Conservation (phyloP, 2,888 invertebrate genomes). For the Chrysodeixis includens region DNA sequence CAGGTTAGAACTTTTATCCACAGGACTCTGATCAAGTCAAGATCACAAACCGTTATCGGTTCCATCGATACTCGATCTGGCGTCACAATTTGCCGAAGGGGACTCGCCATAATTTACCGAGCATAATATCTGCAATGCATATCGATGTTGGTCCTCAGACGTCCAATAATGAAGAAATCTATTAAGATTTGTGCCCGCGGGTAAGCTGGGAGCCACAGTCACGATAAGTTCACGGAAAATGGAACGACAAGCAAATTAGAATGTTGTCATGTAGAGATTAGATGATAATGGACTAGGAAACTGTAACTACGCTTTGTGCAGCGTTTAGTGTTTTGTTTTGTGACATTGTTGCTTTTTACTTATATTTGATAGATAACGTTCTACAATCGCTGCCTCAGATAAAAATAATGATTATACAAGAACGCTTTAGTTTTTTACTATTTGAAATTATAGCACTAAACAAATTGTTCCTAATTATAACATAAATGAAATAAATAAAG, state of each 20-base stretch:
- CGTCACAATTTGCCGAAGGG: constrained; percentile 61
- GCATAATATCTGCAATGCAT: constrained; percentile 59
- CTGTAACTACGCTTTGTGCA: constrained; percentile 29
- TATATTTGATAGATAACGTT: constrained; percentile 3
- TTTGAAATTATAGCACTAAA: too few relatives aligned
- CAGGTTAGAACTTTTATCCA: constrained; percentile 7
- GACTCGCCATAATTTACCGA: constrained; percentile 56
- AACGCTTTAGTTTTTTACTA: too few relatives aligned
- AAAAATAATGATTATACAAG: too few relatives aligned
- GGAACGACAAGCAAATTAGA: constrained; percentile 58
- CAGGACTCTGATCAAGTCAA: constrained; percentile 35
- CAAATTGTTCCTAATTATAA: too few relatives aligned
- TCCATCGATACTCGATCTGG: constrained; percentile 46
- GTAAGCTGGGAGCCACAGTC: constrained; percentile 42
- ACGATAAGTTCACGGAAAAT: constrained; percentile 54
- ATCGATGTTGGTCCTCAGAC: constrained; percentile 49
- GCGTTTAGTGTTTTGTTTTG: constrained; percentile 10
- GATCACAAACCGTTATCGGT: constrained; percentile 52
- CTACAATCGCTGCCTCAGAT: too few relatives aligned
- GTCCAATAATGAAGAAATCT: constrained; percentile 69
- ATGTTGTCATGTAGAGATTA: constrained; percentile 50
- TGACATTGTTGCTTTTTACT: not conserved
- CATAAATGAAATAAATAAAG: too few relatives aligned
- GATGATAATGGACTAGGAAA: constrained; percentile 38
- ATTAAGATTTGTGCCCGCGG: constrained; percentile 60